phyloP scores from a whole-genome alignment of 2,797 vertebrate genomes.

The Bradypodion pumilum region DNA sequence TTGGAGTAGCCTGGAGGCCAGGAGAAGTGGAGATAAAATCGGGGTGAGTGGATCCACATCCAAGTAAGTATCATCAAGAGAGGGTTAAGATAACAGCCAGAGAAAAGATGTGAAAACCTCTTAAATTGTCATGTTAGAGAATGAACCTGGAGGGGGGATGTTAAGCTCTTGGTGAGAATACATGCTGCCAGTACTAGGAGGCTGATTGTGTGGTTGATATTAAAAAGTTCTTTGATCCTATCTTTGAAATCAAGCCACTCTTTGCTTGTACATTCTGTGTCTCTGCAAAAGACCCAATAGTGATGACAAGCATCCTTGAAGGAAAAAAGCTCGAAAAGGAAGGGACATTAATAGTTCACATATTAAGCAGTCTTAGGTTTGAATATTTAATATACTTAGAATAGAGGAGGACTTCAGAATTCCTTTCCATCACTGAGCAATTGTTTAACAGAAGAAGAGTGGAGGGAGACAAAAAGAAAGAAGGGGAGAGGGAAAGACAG shows the following conservation, averaged over 20 bases:
- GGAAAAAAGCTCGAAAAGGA: constrained; percentile 5
- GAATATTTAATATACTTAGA: not conserved
- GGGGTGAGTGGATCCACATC: not conserved
- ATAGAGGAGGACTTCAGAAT: constrained; percentile 19
- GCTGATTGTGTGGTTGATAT: not conserved
- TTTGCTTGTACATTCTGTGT: constrained; percentile 35
- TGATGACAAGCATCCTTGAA: not conserved
- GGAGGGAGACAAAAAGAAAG: not conserved
- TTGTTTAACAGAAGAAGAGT: not conserved
- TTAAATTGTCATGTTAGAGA: constrained; percentile 22
- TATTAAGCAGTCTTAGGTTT: not conserved
- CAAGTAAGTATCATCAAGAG: not conserved
- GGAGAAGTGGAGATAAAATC: not conserved
- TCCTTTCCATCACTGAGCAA: not conserved
- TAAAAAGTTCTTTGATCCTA: constrained; percentile 3
- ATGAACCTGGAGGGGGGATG: not conserved
- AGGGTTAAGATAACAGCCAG: fast-evolving
- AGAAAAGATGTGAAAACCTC: not conserved
- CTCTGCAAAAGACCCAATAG: not conserved
- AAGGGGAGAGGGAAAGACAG: not conserved
- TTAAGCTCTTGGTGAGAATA: constrained; percentile 4
- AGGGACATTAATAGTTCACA: constrained; percentile 8
- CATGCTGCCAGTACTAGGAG: not conserved
- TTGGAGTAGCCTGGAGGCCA: no score
- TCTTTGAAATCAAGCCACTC: constrained; percentile 16